Percentiles rank a stretch among this genome's conserved stretches.
Conservation (phyloP, 2,888 invertebrate genomes). For the Lochmaea capreae region DNA sequence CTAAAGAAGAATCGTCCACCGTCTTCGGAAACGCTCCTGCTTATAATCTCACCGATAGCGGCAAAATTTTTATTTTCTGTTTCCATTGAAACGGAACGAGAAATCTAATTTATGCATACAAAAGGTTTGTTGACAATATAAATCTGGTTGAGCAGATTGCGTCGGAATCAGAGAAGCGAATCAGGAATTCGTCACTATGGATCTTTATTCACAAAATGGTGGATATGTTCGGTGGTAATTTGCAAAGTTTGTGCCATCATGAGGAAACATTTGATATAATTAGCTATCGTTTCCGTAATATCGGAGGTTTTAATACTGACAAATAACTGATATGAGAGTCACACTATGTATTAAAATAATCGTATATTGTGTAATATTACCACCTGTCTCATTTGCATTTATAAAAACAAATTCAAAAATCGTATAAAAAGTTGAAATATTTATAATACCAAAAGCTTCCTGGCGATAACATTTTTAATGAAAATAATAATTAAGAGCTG, state of each 20-base stretch:
- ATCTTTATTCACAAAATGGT: neutral
- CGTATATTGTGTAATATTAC: no score
- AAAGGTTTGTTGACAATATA: conserved; percentile 31
- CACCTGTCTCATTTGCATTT: no score
- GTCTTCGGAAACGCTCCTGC: neutral
- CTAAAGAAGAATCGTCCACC: neutral
- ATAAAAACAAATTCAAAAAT: no score
- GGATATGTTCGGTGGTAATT: neutral
- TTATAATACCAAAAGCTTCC: no score
- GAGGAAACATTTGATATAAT: neutral
- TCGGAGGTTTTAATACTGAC: no score
- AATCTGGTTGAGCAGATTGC: conserved; percentile 27
- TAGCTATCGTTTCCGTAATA: no score
- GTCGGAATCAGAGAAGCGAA: conserved; percentile 12
- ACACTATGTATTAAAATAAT: no score
- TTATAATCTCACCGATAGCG: conserved; percentile 4
- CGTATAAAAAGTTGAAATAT: no score
- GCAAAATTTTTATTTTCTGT: conserved; percentile 16
- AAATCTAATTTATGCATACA: conserved; percentile 36
- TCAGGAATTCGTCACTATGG: conserved; percentile 9
- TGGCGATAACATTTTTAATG: neutral
- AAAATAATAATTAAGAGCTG: conserved; percentile 1
- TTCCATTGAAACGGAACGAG: conserved; percentile 22
- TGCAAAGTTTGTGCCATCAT: neutral
- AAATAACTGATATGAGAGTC: no score